Conservation (phyloP, 2,888 invertebrate species). For the Scrobipalpa costella region DNA sequence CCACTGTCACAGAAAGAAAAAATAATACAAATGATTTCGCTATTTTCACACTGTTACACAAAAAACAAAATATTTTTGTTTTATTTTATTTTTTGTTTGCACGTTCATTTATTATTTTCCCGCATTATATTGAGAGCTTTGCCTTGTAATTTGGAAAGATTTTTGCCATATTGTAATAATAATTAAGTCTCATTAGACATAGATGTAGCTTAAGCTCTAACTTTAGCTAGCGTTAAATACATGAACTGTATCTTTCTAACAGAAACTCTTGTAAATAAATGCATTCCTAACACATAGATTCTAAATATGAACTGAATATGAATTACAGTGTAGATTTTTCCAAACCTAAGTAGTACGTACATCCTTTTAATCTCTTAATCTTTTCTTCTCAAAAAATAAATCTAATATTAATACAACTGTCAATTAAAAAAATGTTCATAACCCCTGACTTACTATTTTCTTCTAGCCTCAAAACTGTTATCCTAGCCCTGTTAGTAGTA, state of each 20-base stretch:
- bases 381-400: no score
- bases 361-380: no score
- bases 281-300: no score
- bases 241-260: no score
- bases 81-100: constrained; percentile 22
- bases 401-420: no score
- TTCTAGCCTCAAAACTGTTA: neutral
- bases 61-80: neutral
- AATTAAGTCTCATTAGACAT: neutral
- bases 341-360: no score
- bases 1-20: neutral
- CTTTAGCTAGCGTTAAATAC: neutral
- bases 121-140: constrained; percentile 6
- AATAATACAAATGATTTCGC: constrained; percentile 9
- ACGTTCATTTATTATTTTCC: constrained; percentile 21
- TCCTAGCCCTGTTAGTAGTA: constrained; percentile 4
- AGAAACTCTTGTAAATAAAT: no score
- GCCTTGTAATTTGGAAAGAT: neutral
- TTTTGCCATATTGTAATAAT: neutral
- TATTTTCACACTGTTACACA: constrained; percentile 14
- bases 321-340: no score
- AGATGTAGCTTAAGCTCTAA: neutral
- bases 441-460: neutral
- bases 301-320: no score
- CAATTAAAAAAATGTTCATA: no score